A percentile compares a stretch with the other conserved stretches of the same genome.
phyloP scores from a whole-genome alignment of 2,888 invertebrate species.

The Parnassius mnemosyne region DNA sequence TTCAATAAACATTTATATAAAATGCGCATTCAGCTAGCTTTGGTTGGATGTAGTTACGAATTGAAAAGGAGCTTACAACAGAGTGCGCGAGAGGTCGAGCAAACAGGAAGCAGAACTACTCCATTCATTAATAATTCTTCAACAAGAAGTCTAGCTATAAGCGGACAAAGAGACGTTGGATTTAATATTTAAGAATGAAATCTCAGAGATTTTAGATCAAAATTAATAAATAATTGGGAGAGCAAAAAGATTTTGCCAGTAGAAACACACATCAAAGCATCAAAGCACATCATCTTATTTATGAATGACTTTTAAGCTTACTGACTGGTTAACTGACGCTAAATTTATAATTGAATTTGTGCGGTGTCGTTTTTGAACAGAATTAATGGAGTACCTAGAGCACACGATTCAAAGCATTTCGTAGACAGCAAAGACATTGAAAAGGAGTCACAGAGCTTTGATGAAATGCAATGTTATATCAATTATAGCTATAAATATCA shows the following conservation, averaged over 20 bases:
- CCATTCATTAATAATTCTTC: constrained; percentile 21
- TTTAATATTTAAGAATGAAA: constrained; percentile 19
- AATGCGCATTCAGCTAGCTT: constrained; percentile 4
- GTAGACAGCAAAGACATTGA: no score
- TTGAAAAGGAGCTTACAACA: constrained; percentile 19
- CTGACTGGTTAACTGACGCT: no score
- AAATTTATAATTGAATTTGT: no score
- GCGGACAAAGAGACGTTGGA: constrained; percentile 20
- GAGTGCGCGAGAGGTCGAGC: constrained; percentile 7
- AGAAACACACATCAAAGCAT: neutral
- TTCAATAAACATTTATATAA: constrained; percentile 1
- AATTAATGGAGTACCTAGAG: no score
- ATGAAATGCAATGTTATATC: no score
- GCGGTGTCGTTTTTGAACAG: no score
- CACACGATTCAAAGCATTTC: no score
- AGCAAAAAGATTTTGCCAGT: no score
- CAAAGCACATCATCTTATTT: no score
- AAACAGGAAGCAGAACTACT: constrained; percentile 20
- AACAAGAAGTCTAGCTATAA: constrained; percentile 11
- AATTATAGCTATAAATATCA: no score
- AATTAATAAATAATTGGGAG: neutral
- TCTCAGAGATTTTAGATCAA: constrained; percentile 8
- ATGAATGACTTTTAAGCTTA: no score
- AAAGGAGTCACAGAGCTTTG: no score
- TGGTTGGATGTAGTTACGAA: constrained; percentile 13